phyloP scores from a whole-genome alignment of 2,113 vertebrate species.

The Eudorcas thomsonii region DNA sequence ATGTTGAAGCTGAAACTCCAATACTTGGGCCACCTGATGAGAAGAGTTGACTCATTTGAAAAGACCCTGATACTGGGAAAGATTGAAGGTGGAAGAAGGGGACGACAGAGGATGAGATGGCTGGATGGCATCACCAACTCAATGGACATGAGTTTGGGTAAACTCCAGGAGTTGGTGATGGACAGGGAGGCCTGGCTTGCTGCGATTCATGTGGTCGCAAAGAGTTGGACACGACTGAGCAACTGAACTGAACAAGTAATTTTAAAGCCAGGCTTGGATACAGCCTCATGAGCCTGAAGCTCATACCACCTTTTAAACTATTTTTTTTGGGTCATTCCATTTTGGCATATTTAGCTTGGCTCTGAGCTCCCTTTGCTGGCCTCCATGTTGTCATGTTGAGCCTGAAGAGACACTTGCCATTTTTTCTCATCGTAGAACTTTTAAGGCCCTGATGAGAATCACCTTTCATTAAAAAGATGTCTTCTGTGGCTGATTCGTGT shows the following conservation, averaged over 20 bases:
- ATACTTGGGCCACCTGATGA: too few species aligned
- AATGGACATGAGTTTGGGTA: accelerated
- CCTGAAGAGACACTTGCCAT: not conserved
- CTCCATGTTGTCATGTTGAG: not conserved
- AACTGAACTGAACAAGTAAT: not conserved
- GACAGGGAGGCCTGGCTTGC: too few species aligned
- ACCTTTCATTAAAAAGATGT: not conserved
- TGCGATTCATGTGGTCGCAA: accelerated
- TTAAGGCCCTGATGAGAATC: not conserved
- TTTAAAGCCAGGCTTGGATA: not conserved
- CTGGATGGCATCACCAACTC: too few species aligned
- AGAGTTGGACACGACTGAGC: too few species aligned
- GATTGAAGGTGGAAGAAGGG: too few species aligned
- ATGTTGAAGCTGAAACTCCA: too few species aligned
- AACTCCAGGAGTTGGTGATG: too few species aligned
- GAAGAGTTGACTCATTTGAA: too few species aligned
- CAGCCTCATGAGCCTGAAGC: not conserved
- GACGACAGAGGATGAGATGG: too few species aligned
- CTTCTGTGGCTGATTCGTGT: too few species aligned
- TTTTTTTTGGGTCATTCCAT: not conserved
- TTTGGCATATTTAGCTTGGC: not conserved
- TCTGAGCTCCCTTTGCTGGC: not conserved
- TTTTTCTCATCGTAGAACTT: not conserved
- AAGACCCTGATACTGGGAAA: too few species aligned
- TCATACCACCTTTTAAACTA: not conserved